phyloP scores from a whole-genome alignment of 2,888 invertebrate species.

The Cheilosia urbana region DNA sequence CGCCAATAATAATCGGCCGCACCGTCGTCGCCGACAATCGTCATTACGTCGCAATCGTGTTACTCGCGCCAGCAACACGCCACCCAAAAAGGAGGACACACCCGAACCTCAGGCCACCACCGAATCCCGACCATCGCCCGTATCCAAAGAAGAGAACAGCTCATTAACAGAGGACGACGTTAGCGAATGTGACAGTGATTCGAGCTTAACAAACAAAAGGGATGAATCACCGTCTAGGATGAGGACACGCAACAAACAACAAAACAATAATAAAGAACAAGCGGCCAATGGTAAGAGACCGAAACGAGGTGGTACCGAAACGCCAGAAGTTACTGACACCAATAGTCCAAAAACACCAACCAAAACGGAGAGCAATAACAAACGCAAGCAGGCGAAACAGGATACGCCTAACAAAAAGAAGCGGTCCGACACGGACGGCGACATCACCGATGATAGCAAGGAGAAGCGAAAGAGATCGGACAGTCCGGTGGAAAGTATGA shows the following conservation, averaged over 20 bases:
- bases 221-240: conserved; percentile 94
- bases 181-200: conserved; percentile 98
- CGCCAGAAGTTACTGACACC: conserved; percentile 84
- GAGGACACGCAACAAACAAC: conserved; percentile 93
- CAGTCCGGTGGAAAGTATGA: conserved; percentile 93
- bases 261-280: conserved; percentile 85
- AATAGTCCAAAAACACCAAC: conserved; percentile 84
- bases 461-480: conserved; percentile 85
- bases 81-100: conserved; percentile 91
- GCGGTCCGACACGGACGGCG: conserved; percentile 84
- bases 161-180: conserved; percentile 95
- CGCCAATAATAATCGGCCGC: conserved; percentile 97
- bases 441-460: conserved; percentile 83
- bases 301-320: conserved; percentile 87
- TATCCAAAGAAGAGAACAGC: conserved; percentile 90
- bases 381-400: conserved; percentile 81
- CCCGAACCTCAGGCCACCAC: conserved; percentile 85
- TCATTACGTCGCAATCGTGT: conserved; percentile 94
- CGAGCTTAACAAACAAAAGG: conserved; percentile 90
- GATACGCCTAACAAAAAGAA: conserved; percentile 86
- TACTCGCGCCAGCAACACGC: conserved; percentile 90
- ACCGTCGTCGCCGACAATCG: conserved; percentile 93
- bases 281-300: conserved; percentile 85
- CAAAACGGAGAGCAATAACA: conserved; percentile 80
- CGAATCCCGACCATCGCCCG: conserved; percentile 87